Evolutionary conservation across 2,113 vertebrate species (phyloP).

Genomic region (Phalacrocorax carbo): DNA sequence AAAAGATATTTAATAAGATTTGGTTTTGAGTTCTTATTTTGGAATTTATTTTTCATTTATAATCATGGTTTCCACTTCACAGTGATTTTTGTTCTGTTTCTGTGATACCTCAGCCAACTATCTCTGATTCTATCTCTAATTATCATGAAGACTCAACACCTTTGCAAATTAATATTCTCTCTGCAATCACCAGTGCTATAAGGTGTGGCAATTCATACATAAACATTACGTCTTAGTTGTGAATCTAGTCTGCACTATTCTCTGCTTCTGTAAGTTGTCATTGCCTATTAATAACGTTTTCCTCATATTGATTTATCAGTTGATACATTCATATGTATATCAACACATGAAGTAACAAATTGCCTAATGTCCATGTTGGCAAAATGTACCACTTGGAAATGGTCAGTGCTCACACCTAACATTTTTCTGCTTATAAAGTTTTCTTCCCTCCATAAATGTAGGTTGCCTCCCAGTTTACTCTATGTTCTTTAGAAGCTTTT

Average conservation of each 20-base stretch:
- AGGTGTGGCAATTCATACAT: not conserved
- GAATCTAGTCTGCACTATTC: not conserved
- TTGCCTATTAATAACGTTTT: not conserved
- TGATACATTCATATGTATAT: not conserved
- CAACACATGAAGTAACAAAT: not conserved
- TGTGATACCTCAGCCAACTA: not conserved
- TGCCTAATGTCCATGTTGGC: not conserved
- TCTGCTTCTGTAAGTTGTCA: not conserved
- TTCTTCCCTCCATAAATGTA: not conserved
- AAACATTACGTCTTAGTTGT: not conserved
- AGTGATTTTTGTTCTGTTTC: not conserved
- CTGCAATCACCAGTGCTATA: not conserved
- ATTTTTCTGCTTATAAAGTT: not conserved
- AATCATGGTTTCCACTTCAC: not conserved
- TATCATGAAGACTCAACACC: not conserved
- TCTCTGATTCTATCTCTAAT: not conserved
- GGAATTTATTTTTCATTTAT: not conserved
- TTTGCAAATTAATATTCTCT: slow-evolving; percentile 7
- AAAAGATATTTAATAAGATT: not conserved
- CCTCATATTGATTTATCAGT: not conserved
- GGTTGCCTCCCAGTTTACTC: not conserved
- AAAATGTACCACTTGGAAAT: not conserved
- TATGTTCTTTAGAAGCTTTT: not conserved
- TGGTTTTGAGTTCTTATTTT: not conserved
- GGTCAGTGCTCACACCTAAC: not conserved